These are phyloP conservation scores for Zaprionus ornatus DNA, from an alignment of 1,140 invertebrate genomes.

Conservation along the genomic window DNA sequence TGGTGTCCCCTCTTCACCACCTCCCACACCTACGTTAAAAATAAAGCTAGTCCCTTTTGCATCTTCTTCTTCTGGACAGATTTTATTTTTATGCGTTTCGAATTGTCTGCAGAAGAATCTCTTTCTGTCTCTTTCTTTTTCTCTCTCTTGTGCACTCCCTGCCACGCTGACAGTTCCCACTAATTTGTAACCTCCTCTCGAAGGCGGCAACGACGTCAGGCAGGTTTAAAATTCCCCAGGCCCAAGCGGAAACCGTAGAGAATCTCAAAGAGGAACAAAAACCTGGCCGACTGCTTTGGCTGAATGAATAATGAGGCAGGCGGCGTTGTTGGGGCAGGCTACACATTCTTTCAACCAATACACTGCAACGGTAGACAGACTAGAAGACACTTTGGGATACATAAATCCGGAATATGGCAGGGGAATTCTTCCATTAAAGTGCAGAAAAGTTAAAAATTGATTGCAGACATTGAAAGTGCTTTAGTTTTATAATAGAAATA, in stretches of 20 bases:
- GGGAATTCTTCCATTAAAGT: not conserved
- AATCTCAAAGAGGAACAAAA: slow-evolving; percentile 12
- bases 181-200: slow-evolving; percentile 59
- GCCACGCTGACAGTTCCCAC: slow-evolving; percentile 64
- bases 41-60: slow-evolving; percentile 58
- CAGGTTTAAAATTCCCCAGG: slow-evolving; percentile 59
- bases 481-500: too few relatives aligned
- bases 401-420: too few relatives aligned
- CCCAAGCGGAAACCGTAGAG: slow-evolving; percentile 51
- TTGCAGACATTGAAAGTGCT: not conserved
- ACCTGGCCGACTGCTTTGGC: slow-evolving; percentile 57
- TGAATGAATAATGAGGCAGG: slow-evolving; percentile 75
- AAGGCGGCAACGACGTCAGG: not conserved
- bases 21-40: slow-evolving; percentile 26
- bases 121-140: slow-evolving; percentile 49
- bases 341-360: slow-evolving; percentile 9
- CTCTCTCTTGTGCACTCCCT: slow-evolving; percentile 12
- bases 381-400: not conserved
- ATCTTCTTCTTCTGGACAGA: slow-evolving; percentile 50
- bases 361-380: not conserved
- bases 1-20: not conserved
- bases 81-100: slow-evolving; percentile 65
- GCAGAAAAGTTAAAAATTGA: not conserved
- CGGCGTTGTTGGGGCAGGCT: slow-evolving; percentile 34
- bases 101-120: slow-evolving; percentile 55